A percentile compares a stretch with the other conserved stretches of the same genome.
These are phyloP conservation scores for Diabrotica undecimpunctata DNA, from an alignment of 1,140 invertebrate genomes.

Conservation along the genomic window DNA sequence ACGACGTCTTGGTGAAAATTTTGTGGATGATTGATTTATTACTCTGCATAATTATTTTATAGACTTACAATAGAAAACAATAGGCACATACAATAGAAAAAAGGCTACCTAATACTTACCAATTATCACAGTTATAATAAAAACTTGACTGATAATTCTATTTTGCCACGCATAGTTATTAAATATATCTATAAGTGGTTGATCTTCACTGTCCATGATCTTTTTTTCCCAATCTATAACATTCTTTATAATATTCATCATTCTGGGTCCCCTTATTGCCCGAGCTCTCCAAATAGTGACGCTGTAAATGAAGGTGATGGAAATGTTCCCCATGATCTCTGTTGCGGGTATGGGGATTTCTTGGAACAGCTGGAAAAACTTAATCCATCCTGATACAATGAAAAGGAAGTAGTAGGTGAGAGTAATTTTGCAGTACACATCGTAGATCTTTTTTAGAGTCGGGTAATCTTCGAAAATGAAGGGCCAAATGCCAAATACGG, in stretches of 20 bases:
- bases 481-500: constrained; percentile 20
- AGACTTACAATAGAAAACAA: too few relatives aligned
- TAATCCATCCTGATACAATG: constrained; percentile 17
- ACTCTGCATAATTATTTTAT: too few relatives aligned
- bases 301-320: constrained; percentile 25
- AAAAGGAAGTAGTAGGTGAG: constrained; percentile 22
- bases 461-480: constrained; percentile 23
- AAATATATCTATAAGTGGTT: constrained; percentile 14
- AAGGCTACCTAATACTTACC: neutral
- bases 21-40: too few relatives aligned
- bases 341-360: neutral
- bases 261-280: constrained; percentile 16
- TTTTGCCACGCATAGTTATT: neutral
- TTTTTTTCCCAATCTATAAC: constrained; percentile 21
- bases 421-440: constrained; percentile 15
- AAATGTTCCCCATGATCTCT: constrained; percentile 20
- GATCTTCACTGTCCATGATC: constrained; percentile 11
- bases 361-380: constrained; percentile 12
- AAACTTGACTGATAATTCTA: constrained; percentile 6
- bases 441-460: constrained; percentile 14
- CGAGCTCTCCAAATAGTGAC: constrained; percentile 18
- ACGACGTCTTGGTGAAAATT: too few relatives aligned
- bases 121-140: constrained; percentile 8
- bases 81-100: too few relatives aligned
- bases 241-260: constrained; percentile 20